Percentiles rank a stretch among this genome's conserved stretches.
Conservation (phyloP, 2,888 invertebrate species). For the Azorinus chamasolen region DNA sequence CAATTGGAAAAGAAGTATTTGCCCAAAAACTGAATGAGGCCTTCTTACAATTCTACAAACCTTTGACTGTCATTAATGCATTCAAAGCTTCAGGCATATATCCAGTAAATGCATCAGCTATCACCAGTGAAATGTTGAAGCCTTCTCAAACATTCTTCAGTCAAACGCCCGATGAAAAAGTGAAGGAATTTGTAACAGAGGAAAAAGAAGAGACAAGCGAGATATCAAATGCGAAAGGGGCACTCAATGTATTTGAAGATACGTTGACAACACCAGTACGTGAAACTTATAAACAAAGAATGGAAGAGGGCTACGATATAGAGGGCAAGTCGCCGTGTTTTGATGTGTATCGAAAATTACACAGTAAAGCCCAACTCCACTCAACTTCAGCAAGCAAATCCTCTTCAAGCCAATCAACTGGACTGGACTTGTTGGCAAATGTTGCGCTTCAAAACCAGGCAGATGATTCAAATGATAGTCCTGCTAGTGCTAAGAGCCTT, state of each 20-base stretch:
- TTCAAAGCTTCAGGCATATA: constrained; percentile 35
- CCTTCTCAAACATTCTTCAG: constrained; percentile 27
- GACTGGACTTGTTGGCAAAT: constrained; percentile 21
- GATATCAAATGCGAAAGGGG: constrained; percentile 34
- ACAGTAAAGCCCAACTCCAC: constrained; percentile 23
- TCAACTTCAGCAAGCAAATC: no score
- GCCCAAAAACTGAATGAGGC: constrained; percentile 40
- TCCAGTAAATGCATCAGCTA: constrained; percentile 23
- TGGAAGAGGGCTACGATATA: constrained; percentile 29
- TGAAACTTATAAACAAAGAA: background rate
- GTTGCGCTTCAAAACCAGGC: background rate
- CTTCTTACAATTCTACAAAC: constrained; percentile 29
- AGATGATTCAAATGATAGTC: background rate
- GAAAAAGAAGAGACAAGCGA: background rate
- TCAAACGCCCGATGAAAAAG: no score
- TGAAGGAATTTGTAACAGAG: background rate
- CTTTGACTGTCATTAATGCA: constrained; percentile 33
- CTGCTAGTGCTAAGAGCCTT: background rate
- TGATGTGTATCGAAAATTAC: constrained; percentile 38
- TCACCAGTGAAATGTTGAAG: constrained; percentile 34
- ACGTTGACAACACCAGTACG: constrained; percentile 18
- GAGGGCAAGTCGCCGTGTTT: constrained; percentile 29
- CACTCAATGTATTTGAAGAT: constrained; percentile 31
- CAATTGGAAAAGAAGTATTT: constrained; percentile 50
- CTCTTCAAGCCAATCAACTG: background rate